Base-by-base conservation (phyloP, 2,797 vertebrate genomes). In the Margarornis squamiger region DNA sequence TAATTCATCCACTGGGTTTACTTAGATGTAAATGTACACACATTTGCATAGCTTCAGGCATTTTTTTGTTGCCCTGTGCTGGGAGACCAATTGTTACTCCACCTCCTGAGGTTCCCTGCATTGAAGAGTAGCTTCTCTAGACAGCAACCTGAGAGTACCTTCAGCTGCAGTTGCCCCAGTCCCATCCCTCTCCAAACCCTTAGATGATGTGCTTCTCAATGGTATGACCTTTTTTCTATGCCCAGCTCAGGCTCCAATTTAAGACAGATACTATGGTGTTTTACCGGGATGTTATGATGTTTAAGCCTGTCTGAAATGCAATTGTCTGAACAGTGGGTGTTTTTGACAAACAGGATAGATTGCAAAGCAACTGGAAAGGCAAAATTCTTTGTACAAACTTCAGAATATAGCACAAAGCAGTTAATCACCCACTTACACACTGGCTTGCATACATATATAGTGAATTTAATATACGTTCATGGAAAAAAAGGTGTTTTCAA, bases 61-160 rank as follows among this genome's bases (percentile, higher is more conserved):
- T 10, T 19, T 1, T 29, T 72, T 70, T 0, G 0, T 4, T 66
- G 54, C 24, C 11, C 23, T 1, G 0, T n/a, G 41, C 43, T 77
- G 61, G 51, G 19, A 43, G 5, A 15, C 49, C 36, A 36, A 16
- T 1, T 10, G 11, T 9, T 39, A 8, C 26, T 59, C 36, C 5
- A 1, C 22, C 34, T 59, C 61, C 54, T 3, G 27, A 32, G 45
- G 39, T 39, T 92, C 32, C 15, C 72, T 77, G 58, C 4, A 1
- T 38, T 18, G 63, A 24, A 29, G 43, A 46, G 46, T 7, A 48
- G 26, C 65, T 77, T 63, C 29, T 59, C 48, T 49, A 29, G 21
- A 3, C 0, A 2, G 27, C 58, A 55, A 3, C 0, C 24, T 29
- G 29, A 36, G 34, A 11, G 10, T 14, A 9, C 3, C 2, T 72